Conservation (phyloP, 2,797 vertebrate species). For the Trematomus bernacchii region DNA sequence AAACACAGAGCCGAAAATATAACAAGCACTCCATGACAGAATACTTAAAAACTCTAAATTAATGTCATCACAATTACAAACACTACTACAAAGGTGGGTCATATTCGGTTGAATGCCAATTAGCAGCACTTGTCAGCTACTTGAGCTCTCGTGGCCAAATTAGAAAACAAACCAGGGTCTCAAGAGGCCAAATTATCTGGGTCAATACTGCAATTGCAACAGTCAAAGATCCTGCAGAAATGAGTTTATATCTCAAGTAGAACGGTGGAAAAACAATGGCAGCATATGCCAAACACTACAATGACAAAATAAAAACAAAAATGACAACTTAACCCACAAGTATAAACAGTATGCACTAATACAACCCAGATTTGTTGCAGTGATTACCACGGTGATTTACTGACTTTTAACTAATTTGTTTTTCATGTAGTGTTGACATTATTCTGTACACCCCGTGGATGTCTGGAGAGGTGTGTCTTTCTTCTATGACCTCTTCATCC, state of each 20-base stretch:
- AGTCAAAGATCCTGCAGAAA: not conserved
- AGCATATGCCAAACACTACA: constrained; percentile 5
- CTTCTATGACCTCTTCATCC: constrained; percentile 36
- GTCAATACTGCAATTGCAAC: constrained; percentile 13
- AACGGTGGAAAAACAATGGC: constrained; percentile 10
- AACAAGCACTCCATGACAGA: constrained; percentile 13
- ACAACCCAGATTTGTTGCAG: constrained; percentile 26
- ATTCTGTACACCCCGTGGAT: constrained; percentile 35
- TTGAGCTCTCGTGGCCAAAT: constrained; percentile 2
- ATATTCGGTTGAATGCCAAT: constrained; percentile 19
- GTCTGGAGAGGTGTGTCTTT: constrained; percentile 24
- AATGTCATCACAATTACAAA: constrained; percentile 28
- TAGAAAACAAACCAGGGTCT: not conserved
- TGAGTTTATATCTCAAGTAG: not conserved
- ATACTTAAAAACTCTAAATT: not conserved
- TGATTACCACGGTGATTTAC: constrained; percentile 22
- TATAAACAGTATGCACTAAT: not conserved
- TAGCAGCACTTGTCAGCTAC: constrained; percentile 21
- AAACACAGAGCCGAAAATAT: constrained; percentile 8
- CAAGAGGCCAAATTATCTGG: constrained; percentile 13
- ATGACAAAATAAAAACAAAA: constrained; percentile 7
- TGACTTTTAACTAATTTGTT: constrained; percentile 21
- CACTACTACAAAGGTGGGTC: constrained; percentile 25
- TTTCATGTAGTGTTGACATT: constrained; percentile 47
- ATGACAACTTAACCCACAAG: not conserved